A percentile compares a stretch with the other conserved stretches of the same genome.
These are phyloP conservation scores for Sula dactylatra DNA, from an alignment of 2,113 vertebrate species.

Conservation along the genomic window DNA sequence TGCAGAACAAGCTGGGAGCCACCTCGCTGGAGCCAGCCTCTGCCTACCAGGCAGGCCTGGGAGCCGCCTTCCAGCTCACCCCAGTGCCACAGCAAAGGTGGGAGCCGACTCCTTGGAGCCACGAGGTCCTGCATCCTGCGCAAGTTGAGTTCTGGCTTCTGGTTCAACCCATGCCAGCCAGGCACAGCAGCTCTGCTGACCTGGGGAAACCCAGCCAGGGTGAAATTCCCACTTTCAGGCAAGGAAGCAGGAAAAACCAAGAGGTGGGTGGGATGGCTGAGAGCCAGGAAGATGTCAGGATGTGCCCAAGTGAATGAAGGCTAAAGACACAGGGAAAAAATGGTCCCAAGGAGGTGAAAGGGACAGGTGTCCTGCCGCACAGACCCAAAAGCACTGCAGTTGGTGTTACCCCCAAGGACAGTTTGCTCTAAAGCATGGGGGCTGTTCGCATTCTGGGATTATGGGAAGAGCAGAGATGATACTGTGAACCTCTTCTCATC, in stretches of 20 bases:
- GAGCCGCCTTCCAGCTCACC: not conserved
- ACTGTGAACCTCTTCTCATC: not conserved
- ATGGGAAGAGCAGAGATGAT: not conserved
- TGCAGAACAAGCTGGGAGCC: slow-evolving; percentile 4
- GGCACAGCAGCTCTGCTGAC: not conserved
- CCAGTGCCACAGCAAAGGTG: not conserved
- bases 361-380: not conserved
- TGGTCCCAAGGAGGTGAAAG: not conserved
- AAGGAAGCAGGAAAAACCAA: not conserved
- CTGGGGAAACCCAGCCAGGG: not conserved
- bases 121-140: not conserved
- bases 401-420: not conserved
- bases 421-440: not conserved
- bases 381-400: not conserved
- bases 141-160: not conserved
- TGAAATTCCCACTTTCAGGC: not conserved
- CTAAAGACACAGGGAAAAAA: not conserved
- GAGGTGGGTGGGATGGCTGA: accelerated
- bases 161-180: not conserved
- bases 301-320: not conserved
- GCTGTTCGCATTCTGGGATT: not conserved
- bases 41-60: not conserved
- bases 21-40: not conserved
- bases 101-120: not conserved
- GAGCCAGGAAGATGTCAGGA: not conserved